A percentile compares a stretch with the other conserved stretches of the same genome.
Evolutionary conservation across 1,140 invertebrate species (phyloP).

Genomic region (Phocides pigmalion): DNA sequence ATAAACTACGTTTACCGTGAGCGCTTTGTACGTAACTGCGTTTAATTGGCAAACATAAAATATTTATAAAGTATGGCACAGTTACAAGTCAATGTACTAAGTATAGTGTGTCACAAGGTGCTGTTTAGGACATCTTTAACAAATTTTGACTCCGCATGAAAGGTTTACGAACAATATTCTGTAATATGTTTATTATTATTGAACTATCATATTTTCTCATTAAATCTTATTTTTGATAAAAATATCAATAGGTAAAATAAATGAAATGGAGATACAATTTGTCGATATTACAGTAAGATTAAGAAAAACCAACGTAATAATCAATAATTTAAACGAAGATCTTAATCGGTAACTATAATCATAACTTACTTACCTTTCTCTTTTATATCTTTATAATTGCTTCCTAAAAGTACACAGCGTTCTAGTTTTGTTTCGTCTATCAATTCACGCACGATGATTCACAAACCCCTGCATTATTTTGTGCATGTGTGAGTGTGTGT

Average conservation of each 20-base stretch:
- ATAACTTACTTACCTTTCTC: neutral
- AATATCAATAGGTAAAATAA: too few species aligned
- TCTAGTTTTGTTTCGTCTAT: constrained; percentile 47
- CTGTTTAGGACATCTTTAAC: neutral
- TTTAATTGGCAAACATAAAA: constrained; percentile 7
- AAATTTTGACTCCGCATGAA: too few species aligned
- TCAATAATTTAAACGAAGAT: neutral
- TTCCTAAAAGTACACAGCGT: constrained; percentile 38
- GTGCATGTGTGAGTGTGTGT: constrained; percentile 31
- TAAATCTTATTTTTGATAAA: too few species aligned
- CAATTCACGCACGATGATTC: constrained; percentile 55
- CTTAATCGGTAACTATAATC: neutral
- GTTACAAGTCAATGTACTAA: neutral
- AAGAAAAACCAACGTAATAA: neutral
- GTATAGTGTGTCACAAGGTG: neutral
- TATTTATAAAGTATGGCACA: neutral
- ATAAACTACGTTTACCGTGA: constrained; percentile 18
- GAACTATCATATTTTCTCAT: too few species aligned
- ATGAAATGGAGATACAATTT: neutral
- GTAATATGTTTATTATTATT: too few species aligned
- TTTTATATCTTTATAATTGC: constrained; percentile 25
- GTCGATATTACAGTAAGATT: neutral
- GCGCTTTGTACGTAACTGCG: neutral
- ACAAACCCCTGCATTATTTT: constrained; percentile 45
- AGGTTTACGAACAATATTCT: too few species aligned